Evolutionary conservation across 1,140 invertebrate genomes (phyloP).

Genomic region (Agrypnia vestita): DNA sequence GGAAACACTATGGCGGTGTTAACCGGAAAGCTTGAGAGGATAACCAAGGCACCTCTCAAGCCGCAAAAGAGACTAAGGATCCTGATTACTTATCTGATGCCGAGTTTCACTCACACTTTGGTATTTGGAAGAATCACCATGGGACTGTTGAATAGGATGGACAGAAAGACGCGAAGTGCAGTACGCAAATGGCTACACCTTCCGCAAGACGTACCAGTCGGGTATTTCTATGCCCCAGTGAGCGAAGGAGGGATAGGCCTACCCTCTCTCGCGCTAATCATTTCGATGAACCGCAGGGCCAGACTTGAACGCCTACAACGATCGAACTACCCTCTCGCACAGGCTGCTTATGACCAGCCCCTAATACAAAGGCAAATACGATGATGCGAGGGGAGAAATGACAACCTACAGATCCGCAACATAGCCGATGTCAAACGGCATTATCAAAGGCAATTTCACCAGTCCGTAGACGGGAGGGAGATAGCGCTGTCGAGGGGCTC

Average conservation of each 20-base stretch:
- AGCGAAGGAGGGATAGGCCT: too few species aligned
- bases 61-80: constrained; percentile 63
- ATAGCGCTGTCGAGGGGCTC: constrained; percentile 52
- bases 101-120: constrained; percentile 61
- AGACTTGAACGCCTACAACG: constrained; percentile 53
- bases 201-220: constrained; percentile 63
- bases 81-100: constrained; percentile 61
- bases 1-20: background rate
- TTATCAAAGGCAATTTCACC: background rate
- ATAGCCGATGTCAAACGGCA: background rate
- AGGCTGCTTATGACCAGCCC: background rate
- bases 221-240: constrained; percentile 63
- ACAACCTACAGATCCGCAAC: background rate
- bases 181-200: constrained; percentile 64
- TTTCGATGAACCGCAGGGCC: constrained; percentile 47
- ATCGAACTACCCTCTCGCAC: constrained; percentile 51
- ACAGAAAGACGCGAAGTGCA: constrained; percentile 59
- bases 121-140: constrained; percentile 60
- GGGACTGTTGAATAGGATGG: constrained; percentile 60
- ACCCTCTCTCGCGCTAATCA: constrained; percentile 24
- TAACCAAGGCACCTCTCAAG: constrained; percentile 63
- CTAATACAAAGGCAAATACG: too few species aligned
- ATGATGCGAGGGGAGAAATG: background rate
- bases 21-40: constrained; percentile 29
- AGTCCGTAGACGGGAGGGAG: constrained; percentile 59